Conservation (phyloP, 2,113 vertebrate species). For the Rhinoptilus africanus region DNA sequence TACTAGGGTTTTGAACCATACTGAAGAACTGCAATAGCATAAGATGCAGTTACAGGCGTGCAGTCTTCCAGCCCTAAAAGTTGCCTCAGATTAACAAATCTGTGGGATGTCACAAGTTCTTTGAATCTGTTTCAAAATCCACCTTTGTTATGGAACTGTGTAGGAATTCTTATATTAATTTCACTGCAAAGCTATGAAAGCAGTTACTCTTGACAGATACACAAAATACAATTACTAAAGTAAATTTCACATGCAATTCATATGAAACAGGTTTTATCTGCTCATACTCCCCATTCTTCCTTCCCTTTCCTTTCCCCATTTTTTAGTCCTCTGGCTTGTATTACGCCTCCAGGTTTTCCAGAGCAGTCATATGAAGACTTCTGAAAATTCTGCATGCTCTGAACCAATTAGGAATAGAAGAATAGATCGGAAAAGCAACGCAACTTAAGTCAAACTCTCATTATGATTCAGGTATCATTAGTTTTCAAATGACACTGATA, state of each 20-base stretch:
- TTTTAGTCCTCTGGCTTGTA: not conserved
- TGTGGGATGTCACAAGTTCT: not conserved
- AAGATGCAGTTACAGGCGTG: not conserved
- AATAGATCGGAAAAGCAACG: not conserved
- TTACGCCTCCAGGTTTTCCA: not conserved
- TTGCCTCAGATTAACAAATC: not conserved
- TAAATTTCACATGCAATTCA: not conserved
- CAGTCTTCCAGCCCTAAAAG: not conserved
- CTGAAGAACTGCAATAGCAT: not conserved
- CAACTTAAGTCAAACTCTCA: not conserved
- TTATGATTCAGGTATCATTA: not conserved
- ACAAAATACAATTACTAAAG: not conserved
- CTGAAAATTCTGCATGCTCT: not conserved
- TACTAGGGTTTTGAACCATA: not conserved
- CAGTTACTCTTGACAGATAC: not conserved
- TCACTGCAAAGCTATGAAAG: not conserved
- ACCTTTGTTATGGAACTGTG: not conserved
- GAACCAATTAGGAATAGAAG: fast-evolving
- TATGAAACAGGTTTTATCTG: not conserved
- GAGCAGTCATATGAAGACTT: not conserved
- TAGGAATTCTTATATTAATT: not conserved
- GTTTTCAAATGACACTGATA: not conserved
- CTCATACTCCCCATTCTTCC: not conserved
- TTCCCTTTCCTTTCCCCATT: not conserved
- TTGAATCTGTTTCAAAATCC: not conserved